Percentiles rank a stretch among this genome's conserved stretches.
These are phyloP conservation scores for Lynx canadensis DNA, from an alignment of 2,113 vertebrate species.

Conservation along the genomic window DNA sequence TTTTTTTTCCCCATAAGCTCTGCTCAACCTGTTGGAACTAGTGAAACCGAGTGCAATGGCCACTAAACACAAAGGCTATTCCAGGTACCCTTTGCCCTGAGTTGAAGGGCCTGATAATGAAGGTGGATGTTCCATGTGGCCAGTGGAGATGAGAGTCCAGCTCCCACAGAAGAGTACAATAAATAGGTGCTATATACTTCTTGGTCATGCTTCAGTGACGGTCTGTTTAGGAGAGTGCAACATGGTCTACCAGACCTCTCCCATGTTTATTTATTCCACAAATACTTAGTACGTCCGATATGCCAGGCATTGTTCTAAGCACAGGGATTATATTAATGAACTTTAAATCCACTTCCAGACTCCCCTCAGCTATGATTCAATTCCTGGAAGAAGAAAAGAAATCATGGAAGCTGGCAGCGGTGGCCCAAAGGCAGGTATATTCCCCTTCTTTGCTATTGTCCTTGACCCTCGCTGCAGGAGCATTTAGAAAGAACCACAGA, in stretches of 20 bases:
- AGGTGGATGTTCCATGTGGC: background rate
- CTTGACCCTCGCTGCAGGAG: background rate
- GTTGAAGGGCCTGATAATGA: background rate
- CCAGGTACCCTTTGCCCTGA: background rate
- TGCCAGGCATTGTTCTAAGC: conserved; percentile 19
- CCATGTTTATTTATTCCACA: conserved; percentile 9
- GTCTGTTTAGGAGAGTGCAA: background rate
- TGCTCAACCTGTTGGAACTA: background rate
- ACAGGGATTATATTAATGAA: background rate
- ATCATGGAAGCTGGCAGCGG: background rate
- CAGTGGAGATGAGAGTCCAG: background rate
- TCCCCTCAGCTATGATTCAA: background rate
- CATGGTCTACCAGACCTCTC: background rate
- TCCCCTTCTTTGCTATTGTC: background rate
- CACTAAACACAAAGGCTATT: background rate
- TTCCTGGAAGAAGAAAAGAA: background rate
- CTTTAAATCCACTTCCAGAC: conserved; percentile 22
- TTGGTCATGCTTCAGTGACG: background rate
- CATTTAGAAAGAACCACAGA: conserved; percentile 19
- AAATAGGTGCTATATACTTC: background rate
- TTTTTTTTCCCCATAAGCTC: background rate
- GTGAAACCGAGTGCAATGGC: background rate
- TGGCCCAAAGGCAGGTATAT: background rate
- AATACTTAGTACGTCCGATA: background rate
- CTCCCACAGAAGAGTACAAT: too few relatives aligned